Base-by-base conservation (phyloP, 2,797 vertebrate species). In the Anableps anableps region DNA sequence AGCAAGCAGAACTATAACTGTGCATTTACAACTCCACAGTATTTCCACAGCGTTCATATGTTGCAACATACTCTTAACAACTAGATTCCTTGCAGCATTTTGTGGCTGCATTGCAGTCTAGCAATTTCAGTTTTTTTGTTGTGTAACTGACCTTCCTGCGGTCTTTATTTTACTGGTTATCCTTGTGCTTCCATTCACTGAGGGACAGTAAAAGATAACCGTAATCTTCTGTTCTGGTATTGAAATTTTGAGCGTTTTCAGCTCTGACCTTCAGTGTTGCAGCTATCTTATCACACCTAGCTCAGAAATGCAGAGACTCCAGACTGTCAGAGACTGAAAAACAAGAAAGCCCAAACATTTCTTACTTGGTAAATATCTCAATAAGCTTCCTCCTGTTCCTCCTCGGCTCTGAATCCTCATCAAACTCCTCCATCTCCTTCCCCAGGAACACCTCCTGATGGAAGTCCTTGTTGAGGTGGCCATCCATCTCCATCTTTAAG, bases 391-490 rank as follows among this genome's bases (percentile, higher is more conserved):
- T 96, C 53, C 98, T 91, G 88, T 99, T 99, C 77, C 94, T 96
- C 5, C 95, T 93, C 0, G 98, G 98, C 80, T 99, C 97, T 0
- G 97, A 96, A 26, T 99, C 98, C 81, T 98, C 98, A 0, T 99
- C 98, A 36, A 99, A 99, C 50, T 97, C 97, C 11, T 97, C 98
- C 77, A 96, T 95, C 4, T 98, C 97, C 72, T 97, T 98, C 0
- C 99, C 99, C 71, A 99, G 94, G 84, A 99, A 99, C 71, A 99
- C 97, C 83, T 99, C 99, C 86, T 99, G 98, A 62, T 99, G 98
- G 84, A 99, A 99, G 50, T 97, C 99, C 83, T 96, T 97, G 91
- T 99, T 99, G 4, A 99, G 97, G 73, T 98, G 97, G 0, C 99
- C 99, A 0, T 99, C 98, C 96, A 97, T 95, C 91, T 99, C 98